Evolutionary conservation across 2,113 vertebrate species (phyloP).

Genomic region (Porphyrio hochstetteri): DNA sequence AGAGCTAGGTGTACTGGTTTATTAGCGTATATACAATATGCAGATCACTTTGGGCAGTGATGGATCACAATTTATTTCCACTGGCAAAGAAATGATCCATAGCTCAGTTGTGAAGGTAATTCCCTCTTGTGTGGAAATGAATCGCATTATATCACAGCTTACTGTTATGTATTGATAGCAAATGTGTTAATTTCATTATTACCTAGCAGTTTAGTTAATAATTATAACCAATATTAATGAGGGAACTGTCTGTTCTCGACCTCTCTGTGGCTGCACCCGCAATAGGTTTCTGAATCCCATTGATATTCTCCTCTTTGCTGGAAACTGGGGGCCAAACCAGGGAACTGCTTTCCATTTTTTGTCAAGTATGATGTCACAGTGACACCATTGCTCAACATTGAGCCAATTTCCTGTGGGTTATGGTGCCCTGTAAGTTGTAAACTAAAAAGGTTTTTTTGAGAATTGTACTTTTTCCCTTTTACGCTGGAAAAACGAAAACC

Average conservation of each 20-base stretch:
- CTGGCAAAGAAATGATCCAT: conserved; percentile 36
- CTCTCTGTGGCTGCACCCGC: background rate
- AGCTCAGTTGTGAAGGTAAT: conserved; percentile 11
- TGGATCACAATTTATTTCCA: conserved; percentile 9
- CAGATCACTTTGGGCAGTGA: conserved; percentile 40
- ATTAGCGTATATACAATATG: background rate
- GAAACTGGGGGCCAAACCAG: background rate
- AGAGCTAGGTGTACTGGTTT: background rate
- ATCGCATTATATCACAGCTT: conserved; percentile 23
- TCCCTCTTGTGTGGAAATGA: conserved; percentile 34
- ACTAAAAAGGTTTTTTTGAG: background rate
- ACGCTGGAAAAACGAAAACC: background rate
- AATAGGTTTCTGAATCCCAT: background rate
- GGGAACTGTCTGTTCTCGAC: background rate
- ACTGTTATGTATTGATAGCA: conserved; percentile 48
- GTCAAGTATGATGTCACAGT: background rate
- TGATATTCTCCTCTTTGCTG: background rate
- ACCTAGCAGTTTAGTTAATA: conserved; percentile 54
- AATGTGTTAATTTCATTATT: conserved; percentile 62
- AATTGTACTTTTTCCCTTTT: background rate
- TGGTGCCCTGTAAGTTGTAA: background rate
- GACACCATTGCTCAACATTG: background rate
- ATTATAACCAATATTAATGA: conserved; percentile 49
- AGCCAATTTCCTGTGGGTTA: background rate
- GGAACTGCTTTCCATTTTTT: background rate